phyloP scores from a whole-genome alignment of 2,797 vertebrate species.

The Ambastaia sidthimunki region DNA sequence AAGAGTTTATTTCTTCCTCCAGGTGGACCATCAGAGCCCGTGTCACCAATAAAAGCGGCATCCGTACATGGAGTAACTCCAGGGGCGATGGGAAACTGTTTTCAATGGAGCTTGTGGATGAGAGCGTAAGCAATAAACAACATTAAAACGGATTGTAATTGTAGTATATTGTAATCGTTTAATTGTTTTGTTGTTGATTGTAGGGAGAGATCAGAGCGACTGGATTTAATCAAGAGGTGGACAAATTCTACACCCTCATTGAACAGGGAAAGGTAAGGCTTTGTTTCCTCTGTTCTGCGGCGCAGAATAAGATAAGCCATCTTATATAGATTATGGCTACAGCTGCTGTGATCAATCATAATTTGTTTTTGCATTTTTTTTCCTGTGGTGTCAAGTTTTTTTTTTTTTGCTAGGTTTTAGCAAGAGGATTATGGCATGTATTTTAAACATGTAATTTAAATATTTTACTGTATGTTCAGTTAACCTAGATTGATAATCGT shows the following conservation, averaged over 20 bases:
- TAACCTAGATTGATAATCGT: too few relatives aligned
- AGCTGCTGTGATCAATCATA: too few relatives aligned
- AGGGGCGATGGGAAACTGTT: constrained; percentile 97
- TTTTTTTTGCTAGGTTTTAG: too few relatives aligned
- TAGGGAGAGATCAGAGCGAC: constrained; percentile 97
- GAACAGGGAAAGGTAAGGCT: constrained; percentile 92
- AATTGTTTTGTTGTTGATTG: constrained; percentile 56
- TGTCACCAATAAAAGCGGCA: constrained; percentile 91
- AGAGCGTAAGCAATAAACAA: constrained; percentile 84
- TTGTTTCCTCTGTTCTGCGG: constrained; percentile 22
- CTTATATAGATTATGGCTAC: too few relatives aligned
- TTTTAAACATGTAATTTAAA: too few relatives aligned
- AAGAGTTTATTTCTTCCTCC: constrained; percentile 16
- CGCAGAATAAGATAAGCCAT: too few relatives aligned
- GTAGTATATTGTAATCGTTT: constrained; percentile 14
- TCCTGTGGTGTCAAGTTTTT: too few relatives aligned
- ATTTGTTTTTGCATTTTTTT: too few relatives aligned
- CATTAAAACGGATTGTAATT: background rate
- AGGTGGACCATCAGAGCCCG: constrained; percentile 97
- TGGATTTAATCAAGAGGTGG: constrained; percentile 95
- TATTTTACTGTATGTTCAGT: too few relatives aligned
- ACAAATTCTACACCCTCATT: constrained; percentile 91
- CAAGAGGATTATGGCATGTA: too few relatives aligned
- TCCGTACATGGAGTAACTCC: constrained; percentile 97
- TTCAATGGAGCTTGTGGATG: constrained; percentile 94